Evolutionary conservation across 2,888 invertebrate genomes (phyloP).

Genomic region (Ophraella communa): DNA sequence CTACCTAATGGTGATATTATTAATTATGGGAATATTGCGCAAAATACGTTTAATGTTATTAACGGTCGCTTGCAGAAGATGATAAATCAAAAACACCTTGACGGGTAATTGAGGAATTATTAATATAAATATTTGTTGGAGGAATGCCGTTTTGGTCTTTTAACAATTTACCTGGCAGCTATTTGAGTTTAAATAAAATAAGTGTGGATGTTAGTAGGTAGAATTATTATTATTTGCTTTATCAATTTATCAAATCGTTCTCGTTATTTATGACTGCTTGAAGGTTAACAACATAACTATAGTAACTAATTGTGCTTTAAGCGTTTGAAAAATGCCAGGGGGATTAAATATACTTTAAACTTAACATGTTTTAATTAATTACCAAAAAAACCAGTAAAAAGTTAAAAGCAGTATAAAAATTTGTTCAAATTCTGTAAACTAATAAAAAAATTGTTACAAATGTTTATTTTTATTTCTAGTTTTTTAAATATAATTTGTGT

Average conservation of each 20-base stretch:
- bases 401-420: too few species aligned
- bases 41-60: slow-evolving; percentile 34
- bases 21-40: slow-evolving; percentile 26
- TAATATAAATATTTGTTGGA: slow-evolving; percentile 47
- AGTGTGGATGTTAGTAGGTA: slow-evolving; percentile 8
- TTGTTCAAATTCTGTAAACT: too few species aligned
- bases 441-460: too few species aligned
- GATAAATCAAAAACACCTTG: slow-evolving; percentile 44
- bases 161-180: slow-evolving; percentile 10
- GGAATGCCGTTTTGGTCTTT: slow-evolving; percentile 38
- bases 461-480: too few species aligned
- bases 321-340: too few species aligned
- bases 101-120: slow-evolving; percentile 46
- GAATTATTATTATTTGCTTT: slow-evolving; percentile 17
- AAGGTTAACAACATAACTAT: background rate
- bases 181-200: slow-evolving; percentile 21
- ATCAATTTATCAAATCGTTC: slow-evolving; percentile 18
- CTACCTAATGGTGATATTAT: background rate
- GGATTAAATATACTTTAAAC: too few species aligned
- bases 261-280: slow-evolving; percentile 1
- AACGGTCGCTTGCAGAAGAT: slow-evolving; percentile 42
- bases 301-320: too few species aligned
- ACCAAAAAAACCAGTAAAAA: too few species aligned
- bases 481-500: too few species aligned
- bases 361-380: too few species aligned